Evolutionary conservation across 2,797 vertebrate species (phyloP).

Genomic region (Coracias cyanogaster): DNA sequence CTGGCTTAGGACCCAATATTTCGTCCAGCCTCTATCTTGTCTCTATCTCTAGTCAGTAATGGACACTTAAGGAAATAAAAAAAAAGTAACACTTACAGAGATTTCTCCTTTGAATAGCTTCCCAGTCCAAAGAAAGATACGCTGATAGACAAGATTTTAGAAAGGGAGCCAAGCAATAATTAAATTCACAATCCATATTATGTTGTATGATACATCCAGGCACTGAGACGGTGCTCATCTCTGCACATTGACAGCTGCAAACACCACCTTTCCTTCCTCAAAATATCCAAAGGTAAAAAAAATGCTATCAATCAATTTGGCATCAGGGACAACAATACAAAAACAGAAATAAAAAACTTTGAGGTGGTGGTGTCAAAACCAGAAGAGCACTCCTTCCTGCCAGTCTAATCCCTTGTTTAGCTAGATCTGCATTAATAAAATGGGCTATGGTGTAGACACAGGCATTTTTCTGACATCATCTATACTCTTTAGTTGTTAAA

Average conservation of each 20-base stretch:
- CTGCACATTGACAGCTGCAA: not conserved
- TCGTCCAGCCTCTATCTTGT: not conserved
- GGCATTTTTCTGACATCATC: not conserved
- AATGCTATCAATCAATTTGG: not conserved
- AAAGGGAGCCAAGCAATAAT: not conserved
- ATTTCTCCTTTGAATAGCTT: not conserved
- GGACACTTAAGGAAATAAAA: not conserved
- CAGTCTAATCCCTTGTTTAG: not conserved
- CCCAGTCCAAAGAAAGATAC: not conserved
- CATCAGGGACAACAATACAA: not conserved
- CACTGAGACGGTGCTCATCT: not conserved
- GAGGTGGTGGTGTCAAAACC: not conserved
- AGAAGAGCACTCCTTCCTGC: not conserved
- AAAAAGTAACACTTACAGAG: accelerated
- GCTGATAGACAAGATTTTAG: not conserved
- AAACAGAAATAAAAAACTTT: not conserved
- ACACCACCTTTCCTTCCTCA: not conserved
- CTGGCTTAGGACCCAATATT: not conserved
- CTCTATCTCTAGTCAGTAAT: not conserved
- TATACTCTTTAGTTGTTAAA: not conserved
- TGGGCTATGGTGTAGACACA: not conserved
- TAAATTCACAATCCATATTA: not conserved
- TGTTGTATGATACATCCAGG: not conserved
- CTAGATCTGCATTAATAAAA: not conserved
- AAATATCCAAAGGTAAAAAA: not conserved